These are phyloP conservation scores for Procambarus clarkii DNA, from an alignment of 1,140 invertebrate species.

Conservation along the genomic window DNA sequence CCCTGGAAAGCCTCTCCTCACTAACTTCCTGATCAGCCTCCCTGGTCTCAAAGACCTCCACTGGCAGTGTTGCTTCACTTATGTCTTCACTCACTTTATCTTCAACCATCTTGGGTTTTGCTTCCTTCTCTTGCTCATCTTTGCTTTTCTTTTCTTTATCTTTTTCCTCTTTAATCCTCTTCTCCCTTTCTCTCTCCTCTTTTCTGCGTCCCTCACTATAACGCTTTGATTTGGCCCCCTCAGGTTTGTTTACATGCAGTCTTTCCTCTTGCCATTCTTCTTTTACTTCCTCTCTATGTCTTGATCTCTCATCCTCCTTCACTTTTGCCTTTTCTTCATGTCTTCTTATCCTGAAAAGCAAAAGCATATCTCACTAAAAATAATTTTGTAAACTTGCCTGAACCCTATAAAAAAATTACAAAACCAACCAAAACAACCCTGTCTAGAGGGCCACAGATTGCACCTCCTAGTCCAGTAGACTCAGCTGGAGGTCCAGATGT, in stretches of 20 bases:
- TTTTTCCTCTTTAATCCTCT: conserved; percentile 44
- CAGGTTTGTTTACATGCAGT: neutral
- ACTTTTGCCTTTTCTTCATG: conserved; percentile 12
- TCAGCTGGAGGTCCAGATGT: too few species aligned
- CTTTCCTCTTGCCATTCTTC: conserved; percentile 21
- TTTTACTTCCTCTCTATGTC: neutral
- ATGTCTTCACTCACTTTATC: neutral
- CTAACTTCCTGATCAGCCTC: neutral
- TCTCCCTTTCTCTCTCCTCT: conserved; percentile 45
- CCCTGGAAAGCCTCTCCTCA: neutral
- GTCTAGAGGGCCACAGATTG: too few species aligned
- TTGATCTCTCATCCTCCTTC: conserved; percentile 6
- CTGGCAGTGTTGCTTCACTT: neutral
- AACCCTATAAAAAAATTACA: too few species aligned
- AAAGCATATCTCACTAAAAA: neutral
- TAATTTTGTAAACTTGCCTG: too few species aligned
- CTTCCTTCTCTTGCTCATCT: conserved; percentile 3
- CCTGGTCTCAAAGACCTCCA: neutral
- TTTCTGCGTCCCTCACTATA: conserved; percentile 58
- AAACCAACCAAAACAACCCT: too few species aligned
- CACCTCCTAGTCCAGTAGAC: too few species aligned
- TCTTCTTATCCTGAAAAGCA: conserved; percentile 19
- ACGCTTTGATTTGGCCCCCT: conserved; percentile 55
- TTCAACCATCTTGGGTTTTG: neutral
- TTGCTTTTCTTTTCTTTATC: conserved; percentile 26